Evolutionary conservation across 1,140 invertebrate genomes (phyloP), one percentile per base, ranked within the genome.

Genomic region (Lucilia cuprina): DNA sequence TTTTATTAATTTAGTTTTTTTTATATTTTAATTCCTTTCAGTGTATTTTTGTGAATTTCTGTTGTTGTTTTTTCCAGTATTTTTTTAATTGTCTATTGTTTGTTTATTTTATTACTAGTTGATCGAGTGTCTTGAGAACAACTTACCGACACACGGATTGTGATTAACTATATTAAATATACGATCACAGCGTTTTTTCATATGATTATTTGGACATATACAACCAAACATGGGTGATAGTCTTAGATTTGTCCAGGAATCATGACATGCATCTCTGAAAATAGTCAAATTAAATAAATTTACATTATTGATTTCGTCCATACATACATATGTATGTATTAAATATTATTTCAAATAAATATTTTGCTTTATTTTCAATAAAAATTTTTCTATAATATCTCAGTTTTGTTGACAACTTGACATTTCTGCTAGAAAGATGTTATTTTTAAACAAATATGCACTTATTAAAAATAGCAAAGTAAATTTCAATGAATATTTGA

Each of bases 141-240:
- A 95, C 96, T 96, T 94, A 97, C 96, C 96, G 88, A 97, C 95
- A 92, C 96, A 97, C 19, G 96, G 96, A 93, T 97, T 97, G 92
- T 97, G 95, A 93, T 97, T 97, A 88, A 97, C 95, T 88, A 95
- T 94, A 84, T 94, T 94, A 92, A 97, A 97, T 90, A 97, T 96
- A 87, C 95, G 93, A 90, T 97, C 96, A 92, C 96, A 97, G 86
- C 95, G 94, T 87, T 95, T 95, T 93, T 97, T 97, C 92, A 95
- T 95, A 91, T 96, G 95, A 87, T 96, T 96, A 89, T 96, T 96
- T 82, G 96, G 96, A 91, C 96, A 97, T 86, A 97, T 97, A 92
- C 96, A 97, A 14, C 96, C 96, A 91, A 97, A 97, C 93, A 97
- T 95, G 3, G 96, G 96, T 13, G 96, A 96, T 82, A 95, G 91